A percentile compares a stretch with the other conserved stretches of the same genome.
Evolutionary conservation across 2,113 vertebrate genomes (phyloP).

Genomic region (Calyptomena viridis): DNA sequence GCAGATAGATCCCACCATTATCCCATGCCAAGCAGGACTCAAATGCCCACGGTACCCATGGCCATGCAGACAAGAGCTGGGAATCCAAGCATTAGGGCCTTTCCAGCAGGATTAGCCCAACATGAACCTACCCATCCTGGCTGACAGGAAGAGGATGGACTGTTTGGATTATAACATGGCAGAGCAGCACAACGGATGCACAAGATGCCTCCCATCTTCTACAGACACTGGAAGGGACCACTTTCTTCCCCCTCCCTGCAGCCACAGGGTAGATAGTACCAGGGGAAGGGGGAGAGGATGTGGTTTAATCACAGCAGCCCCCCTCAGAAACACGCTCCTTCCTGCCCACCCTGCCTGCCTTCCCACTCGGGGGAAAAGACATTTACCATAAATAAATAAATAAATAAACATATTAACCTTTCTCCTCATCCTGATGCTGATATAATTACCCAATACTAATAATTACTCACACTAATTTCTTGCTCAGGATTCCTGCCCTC

Average conservation of each 20-base stretch:
- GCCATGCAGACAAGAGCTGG: not conserved
- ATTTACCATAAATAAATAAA: constrained; percentile 62
- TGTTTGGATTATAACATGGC: fast-evolving
- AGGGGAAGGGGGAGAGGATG: constrained; percentile 2
- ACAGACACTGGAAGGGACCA: not conserved
- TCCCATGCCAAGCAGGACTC: fast-evolving
- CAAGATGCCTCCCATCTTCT: not conserved
- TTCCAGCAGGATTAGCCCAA: not conserved
- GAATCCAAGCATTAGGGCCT: not conserved
- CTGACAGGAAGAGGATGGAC: not conserved
- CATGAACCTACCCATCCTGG: not conserved
- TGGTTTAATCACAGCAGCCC: constrained; percentile 35
- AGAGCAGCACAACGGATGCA: not conserved
- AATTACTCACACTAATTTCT: constrained; percentile 69
- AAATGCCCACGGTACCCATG: not conserved
- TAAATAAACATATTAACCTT: constrained; percentile 65
- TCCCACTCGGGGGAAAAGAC: constrained; percentile 51
- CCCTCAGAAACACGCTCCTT: constrained; percentile 25
- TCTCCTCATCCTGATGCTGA: constrained; percentile 67
- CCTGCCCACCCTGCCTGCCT: constrained; percentile 28
- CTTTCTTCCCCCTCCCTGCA: not conserved
- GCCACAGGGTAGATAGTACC: not conserved
- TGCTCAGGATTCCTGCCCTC: constrained; percentile 56
- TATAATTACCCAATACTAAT: constrained; percentile 72
- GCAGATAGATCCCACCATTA: not conserved